A percentile compares a stretch with the other conserved stretches of the same genome.
Conservation (phyloP, 1,140 invertebrate genomes). For the Babylonia areolata region DNA sequence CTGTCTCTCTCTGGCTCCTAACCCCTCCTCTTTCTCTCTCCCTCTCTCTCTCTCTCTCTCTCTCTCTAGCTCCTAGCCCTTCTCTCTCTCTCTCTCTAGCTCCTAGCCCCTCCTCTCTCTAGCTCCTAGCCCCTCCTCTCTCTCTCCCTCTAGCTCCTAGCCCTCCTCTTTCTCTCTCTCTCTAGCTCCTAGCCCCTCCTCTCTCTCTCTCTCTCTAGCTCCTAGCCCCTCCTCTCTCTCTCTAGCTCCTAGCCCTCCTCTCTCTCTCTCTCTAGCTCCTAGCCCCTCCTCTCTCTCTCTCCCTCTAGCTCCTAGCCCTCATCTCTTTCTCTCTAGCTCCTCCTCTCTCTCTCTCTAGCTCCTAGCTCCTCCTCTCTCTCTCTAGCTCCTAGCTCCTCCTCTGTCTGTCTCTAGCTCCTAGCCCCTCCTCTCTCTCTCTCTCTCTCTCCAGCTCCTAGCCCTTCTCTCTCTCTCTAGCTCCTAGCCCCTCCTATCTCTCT, state of each 20-base stretch:
- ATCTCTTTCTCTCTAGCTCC: background rate
- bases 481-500: too few relatives aligned
- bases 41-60: too few relatives aligned
- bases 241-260: background rate
- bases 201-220: background rate
- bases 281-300: background rate
- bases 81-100: too few relatives aligned
- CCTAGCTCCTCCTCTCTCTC: background rate
- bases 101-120: too few relatives aligned
- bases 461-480: too few relatives aligned
- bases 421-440: constrained; percentile 10
- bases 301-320: background rate
- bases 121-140: too few relatives aligned
- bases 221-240: background rate
- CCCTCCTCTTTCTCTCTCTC: background rate
- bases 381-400: background rate
- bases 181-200: background rate
- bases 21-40: too few relatives aligned
- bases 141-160: background rate
- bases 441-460: too few relatives aligned
- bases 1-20: too few relatives aligned
- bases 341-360: background rate
- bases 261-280: background rate
- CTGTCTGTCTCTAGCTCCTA: too few relatives aligned
- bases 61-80: too few relatives aligned